Base-by-base conservation (phyloP, 2,113 vertebrate species). In the Apodemus speciosus region DNA sequence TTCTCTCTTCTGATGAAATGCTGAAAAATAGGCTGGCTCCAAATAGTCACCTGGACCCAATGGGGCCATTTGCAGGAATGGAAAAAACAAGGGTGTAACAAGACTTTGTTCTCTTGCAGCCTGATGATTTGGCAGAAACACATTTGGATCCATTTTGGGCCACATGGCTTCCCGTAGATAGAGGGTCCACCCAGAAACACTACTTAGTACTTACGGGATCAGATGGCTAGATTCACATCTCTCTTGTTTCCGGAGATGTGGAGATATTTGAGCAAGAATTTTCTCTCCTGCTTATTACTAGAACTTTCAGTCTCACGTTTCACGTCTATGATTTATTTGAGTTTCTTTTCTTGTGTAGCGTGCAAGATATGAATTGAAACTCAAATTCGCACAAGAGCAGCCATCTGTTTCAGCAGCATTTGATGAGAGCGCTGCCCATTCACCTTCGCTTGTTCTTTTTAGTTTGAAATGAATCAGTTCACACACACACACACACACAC, bases 21-120 rank as follows among this genome's bases (percentile, higher is more conserved):
- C 53, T 68, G 66, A 77, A 92, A 95, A 88, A 25, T 38, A 87
- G 51, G 30, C 91, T 79, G 32, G 21, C 16, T 76, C 60, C 58
- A 72, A 94, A 58, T n/a, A 91, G 43, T 14, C 16, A 2, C 25
- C 69, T 58, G 84, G 40, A 14, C 75, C 49, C 80, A 66, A 32
- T 4, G 79, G 58, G 79, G 46, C 51, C 69, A 25, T 91, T 91
- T 96, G 35, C 75, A 91, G 86, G 60, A 87, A 51, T 3, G 4
- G 75, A 30, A 51, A 94, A 89, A 72, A 84, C 53, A 38, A 68
- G 58, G 91, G 13, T 1, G 40, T 84, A 84, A 35, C 11, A 11
- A 3, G 53, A 81, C 86, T 86, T 84, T 93, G 69, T 76, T 58
- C 75, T 56, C 40, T 71, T 71, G 90, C 21, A 10, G 9, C 27